These are phyloP conservation scores for Gopherus flavomarginatus DNA, from an alignment of 2,113 vertebrate genomes.

Conservation along the genomic window DNA sequence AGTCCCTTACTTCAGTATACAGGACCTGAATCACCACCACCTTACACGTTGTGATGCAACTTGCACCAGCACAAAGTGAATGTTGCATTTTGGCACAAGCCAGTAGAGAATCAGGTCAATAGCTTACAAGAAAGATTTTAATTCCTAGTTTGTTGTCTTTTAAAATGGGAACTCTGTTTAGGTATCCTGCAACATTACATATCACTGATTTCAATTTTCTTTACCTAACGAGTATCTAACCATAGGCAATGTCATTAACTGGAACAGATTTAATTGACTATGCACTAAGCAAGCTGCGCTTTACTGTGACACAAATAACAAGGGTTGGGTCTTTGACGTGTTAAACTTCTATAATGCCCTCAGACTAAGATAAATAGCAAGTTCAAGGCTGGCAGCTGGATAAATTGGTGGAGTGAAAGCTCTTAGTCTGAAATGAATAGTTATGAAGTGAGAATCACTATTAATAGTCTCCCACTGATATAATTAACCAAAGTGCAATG, in stretches of 20 bases:
- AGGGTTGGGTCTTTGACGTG: neutral
- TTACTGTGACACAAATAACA: neutral
- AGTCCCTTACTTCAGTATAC: neutral
- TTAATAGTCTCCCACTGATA: slow-evolving; percentile 29
- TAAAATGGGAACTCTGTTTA: neutral
- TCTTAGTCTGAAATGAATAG: slow-evolving; percentile 26
- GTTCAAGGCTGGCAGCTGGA: neutral
- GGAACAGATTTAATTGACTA: neutral
- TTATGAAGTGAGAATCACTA: slow-evolving; percentile 32
- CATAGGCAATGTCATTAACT: neutral
- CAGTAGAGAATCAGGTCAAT: neutral
- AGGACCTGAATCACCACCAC: neutral
- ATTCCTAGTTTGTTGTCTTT: neutral
- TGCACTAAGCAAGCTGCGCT: neutral
- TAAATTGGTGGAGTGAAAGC: slow-evolving; percentile 7
- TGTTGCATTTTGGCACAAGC: neutral
- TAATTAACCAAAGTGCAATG: slow-evolving; percentile 15
- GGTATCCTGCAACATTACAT: rapidly evolving
- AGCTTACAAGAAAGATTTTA: neutral
- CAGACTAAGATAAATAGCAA: neutral
- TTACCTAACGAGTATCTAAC: rapidly evolving
- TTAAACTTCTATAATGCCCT: neutral
- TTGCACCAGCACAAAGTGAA: rapidly evolving
- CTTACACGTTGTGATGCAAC: neutral
- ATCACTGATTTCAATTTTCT: neutral